Conservation (phyloP, 2,888 invertebrate genomes). For the Cheilosia scutellata region DNA sequence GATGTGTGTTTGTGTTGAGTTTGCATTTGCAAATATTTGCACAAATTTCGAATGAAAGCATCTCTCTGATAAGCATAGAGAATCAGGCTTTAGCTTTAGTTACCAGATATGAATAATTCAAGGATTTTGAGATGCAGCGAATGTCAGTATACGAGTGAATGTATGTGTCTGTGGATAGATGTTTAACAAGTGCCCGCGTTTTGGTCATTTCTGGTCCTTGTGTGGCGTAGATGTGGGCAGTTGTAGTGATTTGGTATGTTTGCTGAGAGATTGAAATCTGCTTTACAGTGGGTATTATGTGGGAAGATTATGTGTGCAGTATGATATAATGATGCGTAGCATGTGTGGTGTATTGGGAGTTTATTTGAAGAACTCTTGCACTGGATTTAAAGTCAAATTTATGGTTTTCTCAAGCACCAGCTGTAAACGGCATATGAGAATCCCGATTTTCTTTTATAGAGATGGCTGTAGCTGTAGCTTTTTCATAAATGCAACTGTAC, state of each 20-base stretch:
- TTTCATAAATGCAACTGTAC: too few species aligned
- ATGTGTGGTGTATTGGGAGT: background rate
- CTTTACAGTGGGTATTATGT: conserved; percentile 14
- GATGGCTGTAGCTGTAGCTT: too few species aligned
- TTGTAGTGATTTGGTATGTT: background rate
- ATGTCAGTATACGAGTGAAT: background rate
- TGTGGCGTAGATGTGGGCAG: background rate
- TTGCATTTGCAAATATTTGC: conserved; percentile 66
- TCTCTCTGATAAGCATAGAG: conserved; percentile 35
- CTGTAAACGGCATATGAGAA: too few species aligned
- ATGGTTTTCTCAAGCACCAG: too few species aligned
- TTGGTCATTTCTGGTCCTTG: conserved; percentile 21
- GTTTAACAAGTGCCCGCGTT: conserved; percentile 12
- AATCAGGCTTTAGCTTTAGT: conserved; percentile 34
- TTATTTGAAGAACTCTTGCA: background rate
- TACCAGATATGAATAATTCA: conserved; percentile 56
- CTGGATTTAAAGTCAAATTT: too few species aligned
- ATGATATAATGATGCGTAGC: background rate
- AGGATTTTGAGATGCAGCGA: conserved; percentile 5
- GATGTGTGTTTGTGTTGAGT: conserved; percentile 26
- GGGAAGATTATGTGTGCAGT: conserved; percentile 11
- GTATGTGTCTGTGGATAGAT: background rate
- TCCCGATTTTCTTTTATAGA: too few species aligned
- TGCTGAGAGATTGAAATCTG: conserved; percentile 21
- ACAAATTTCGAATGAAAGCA: conserved; percentile 50